These are phyloP conservation scores for Clarias magur DNA, from an alignment of 2,113 vertebrate genomes.

Conservation along the genomic window DNA sequence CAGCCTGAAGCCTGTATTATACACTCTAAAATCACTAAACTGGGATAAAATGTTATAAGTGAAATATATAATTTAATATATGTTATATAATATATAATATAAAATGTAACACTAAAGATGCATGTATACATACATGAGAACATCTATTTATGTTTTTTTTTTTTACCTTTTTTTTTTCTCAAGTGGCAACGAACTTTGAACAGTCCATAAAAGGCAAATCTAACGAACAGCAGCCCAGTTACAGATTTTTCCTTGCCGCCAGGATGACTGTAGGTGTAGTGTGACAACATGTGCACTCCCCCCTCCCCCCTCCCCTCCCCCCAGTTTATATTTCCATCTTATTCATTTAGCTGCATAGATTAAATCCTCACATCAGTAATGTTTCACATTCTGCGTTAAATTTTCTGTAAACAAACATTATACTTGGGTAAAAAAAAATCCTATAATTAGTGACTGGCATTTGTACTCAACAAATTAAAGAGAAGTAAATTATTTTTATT, in stretches of 20 bases:
- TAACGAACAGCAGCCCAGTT: constrained; percentile 19
- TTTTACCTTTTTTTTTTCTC: background rate
- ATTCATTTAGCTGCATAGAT: background rate
- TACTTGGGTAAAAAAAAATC: background rate
- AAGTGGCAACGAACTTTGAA: constrained; percentile 35
- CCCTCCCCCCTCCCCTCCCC: too few species aligned
- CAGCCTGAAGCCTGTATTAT: background rate
- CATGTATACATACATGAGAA: background rate
- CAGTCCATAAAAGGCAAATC: constrained; percentile 36
- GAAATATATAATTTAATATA: background rate
- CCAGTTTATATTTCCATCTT: background rate
- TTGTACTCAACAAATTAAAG: background rate
- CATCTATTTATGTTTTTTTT: background rate
- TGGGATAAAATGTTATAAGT: background rate
- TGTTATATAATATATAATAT: too few species aligned
- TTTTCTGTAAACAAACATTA: background rate
- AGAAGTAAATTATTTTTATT: background rate
- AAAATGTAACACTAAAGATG: background rate
- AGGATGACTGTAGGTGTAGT: constrained; percentile 16
- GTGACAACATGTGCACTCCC: background rate
- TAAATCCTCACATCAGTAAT: background rate
- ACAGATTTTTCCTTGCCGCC: constrained; percentile 37
- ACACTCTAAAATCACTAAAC: background rate
- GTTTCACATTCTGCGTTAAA: background rate
- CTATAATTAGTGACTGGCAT: background rate